A percentile compares a stretch with the other conserved stretches of the same genome.
These are phyloP conservation scores for Nipponacmea schrenckii DNA, from an alignment of 2,888 invertebrate genomes.

Conservation along the genomic window DNA sequence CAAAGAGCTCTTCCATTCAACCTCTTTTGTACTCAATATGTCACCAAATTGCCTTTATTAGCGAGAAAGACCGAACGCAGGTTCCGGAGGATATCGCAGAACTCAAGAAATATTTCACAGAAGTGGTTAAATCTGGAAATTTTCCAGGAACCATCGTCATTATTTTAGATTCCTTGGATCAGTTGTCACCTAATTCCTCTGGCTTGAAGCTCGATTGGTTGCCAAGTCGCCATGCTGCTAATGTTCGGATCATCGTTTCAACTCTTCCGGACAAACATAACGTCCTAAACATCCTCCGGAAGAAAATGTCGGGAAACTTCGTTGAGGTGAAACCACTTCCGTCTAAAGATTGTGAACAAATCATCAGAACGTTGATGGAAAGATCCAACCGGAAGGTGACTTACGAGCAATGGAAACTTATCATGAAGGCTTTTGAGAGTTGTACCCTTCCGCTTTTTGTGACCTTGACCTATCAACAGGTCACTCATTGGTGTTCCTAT, in stretches of 20 bases:
- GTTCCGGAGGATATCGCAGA: slow-evolving; percentile 48
- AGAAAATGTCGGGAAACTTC: slow-evolving; percentile 39
- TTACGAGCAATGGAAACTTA: slow-evolving; percentile 45
- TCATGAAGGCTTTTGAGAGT: slow-evolving; percentile 42
- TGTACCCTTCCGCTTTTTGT: slow-evolving; percentile 52
- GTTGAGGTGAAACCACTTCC: slow-evolving; percentile 42
- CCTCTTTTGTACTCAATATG: slow-evolving; percentile 50
- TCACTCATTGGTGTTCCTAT: slow-evolving; percentile 50
- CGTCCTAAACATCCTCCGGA: slow-evolving; percentile 45
- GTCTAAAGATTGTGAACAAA: slow-evolving; percentile 42
- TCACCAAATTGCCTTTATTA: slow-evolving; percentile 48
- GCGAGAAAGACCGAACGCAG: slow-evolving; percentile 28
- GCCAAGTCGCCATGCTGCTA: slow-evolving; percentile 48
- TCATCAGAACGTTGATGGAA: slow-evolving; percentile 46
- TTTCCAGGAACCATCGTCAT: slow-evolving; percentile 52
- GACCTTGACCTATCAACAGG: slow-evolving; percentile 49
- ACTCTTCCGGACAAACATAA: slow-evolving; percentile 41
- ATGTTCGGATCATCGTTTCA: slow-evolving; percentile 55
- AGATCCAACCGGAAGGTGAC: slow-evolving; percentile 36
- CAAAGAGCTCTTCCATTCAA: slow-evolving; percentile 49
- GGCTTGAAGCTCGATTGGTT: slow-evolving; percentile 59
- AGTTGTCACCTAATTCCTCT: slow-evolving; percentile 42
- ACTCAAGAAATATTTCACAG: slow-evolving; percentile 45
- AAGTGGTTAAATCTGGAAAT: slow-evolving; percentile 43
- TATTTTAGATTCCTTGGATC: slow-evolving; percentile 54